Conservation (phyloP, 2,888 invertebrate genomes). For the Dione vanillae region DNA sequence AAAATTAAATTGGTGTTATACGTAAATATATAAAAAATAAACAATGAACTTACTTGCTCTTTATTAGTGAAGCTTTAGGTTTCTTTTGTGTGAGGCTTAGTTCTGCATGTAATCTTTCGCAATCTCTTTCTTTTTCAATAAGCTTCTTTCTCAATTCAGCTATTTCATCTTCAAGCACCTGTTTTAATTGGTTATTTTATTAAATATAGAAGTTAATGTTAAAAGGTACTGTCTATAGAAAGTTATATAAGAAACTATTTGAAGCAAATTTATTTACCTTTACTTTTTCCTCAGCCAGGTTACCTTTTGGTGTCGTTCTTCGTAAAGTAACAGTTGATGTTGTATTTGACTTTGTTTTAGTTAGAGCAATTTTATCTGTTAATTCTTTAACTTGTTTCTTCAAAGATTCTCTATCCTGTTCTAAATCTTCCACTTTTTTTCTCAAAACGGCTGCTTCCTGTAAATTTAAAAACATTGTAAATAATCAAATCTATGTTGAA, state of each 20-base stretch:
- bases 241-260: constrained; percentile 51
- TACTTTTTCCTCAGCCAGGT: constrained; percentile 87
- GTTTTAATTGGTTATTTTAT: constrained; percentile 14
- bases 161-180: constrained; percentile 89
- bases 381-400: constrained; percentile 91
- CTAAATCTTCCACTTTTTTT: constrained; percentile 92
- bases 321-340: constrained; percentile 63
- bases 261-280: constrained; percentile 72
- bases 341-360: constrained; percentile 65
- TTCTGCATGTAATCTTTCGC: constrained; percentile 90
- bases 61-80: constrained; percentile 85
- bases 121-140: constrained; percentile 92
- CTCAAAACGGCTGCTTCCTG: constrained; percentile 92
- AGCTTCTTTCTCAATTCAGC: constrained; percentile 89
- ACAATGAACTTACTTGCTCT: constrained; percentile 84
- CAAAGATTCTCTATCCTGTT: constrained; percentile 89
- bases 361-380: constrained; percentile 87
- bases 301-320: constrained; percentile 71
- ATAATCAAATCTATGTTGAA: not conserved
- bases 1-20: not conserved
- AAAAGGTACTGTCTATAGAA: not conserved
- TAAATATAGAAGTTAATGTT: not conserved
- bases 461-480: not conserved
- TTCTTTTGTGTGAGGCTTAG: constrained; percentile 86
- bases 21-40: not conserved